Base-by-base conservation (phyloP, 2,888 invertebrate species). In the Leistus spinibarbis region DNA sequence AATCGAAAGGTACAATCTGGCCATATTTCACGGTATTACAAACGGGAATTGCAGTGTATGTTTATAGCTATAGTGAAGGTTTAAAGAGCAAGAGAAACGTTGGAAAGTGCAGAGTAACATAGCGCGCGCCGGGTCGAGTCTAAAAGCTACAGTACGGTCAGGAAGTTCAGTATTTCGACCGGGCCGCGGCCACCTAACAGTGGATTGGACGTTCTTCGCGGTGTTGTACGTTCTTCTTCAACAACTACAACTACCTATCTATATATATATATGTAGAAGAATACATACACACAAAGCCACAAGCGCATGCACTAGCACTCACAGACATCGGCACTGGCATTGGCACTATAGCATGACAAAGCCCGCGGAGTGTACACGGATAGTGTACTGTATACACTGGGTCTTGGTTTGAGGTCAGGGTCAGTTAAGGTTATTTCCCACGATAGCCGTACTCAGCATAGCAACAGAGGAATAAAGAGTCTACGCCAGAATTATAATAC, bases 381-480 rank as follows among this genome's bases (percentile, higher is more conserved):
- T 64, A 64, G 54, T 60, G 20, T 60, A 62, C 62, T 54, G 64
- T 75, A 75, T 75, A 75, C 79, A 71, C 73, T 76, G 79, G 79
- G 79, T 80, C 80, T 79, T 80, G 79, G 79, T 83, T 83, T 81
- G 84, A 85, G 85, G 86, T 86, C 86, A 86, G 86, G 86, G 86
- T 85, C 85, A 86, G 83, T 80, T 84, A 85, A 86, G 86, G 85
- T 86, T 85, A 86, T 85, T 86, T 86, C 86, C 84, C 85, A 86
- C 86, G 85, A 85, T 85, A 84, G 83, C 84, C 84, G 81, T 82
- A 84, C 83, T 83, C 83, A 81, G 82, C 84, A 83, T 84, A 82
- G 84, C 84, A 85, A 84, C 85, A 81, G 82, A 82, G 82, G 79
- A 81, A 82, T 82, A 83, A 75, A 75, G 66, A 66, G 56, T 22